Base-by-base conservation (phyloP, 35 echinoderm and acorn worm genomes). In the Ophiothrix spiculata region DNA sequence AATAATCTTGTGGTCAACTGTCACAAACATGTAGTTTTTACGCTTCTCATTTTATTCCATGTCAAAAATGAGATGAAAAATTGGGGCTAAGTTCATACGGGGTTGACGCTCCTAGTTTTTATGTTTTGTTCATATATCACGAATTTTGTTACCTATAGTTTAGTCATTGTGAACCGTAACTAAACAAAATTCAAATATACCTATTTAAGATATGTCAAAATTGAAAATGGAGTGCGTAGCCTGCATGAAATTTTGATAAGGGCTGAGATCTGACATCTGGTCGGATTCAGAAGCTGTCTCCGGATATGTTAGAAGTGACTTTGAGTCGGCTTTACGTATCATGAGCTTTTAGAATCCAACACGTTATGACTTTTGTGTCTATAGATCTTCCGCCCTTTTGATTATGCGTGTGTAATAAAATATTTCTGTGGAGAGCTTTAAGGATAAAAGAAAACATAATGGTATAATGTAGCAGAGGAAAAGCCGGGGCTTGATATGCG, bases 1-100 rank as follows among this genome's bases (percentile, higher is more conserved):
- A 69, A 69, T 69, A 69, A 69, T 69, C 60, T 69, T 69, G 60
- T 28, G 60, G 60, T 69, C 60, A 69, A 69, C 60, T 69, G 60
- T 69, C 60, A 69, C 60, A 69, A 69, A 28, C 60, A 69, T 15
- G 60, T 69, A 15, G 2, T 69, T 69, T 69, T 69, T 69, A 25
- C 60, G 8, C 60, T 69, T 69, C 60, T 69, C 60, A 69, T 69
- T 69, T 69, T n/a, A 69, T 69, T 15, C 23, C 60, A 28, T 69
- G 60, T 69, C 60, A 69, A 69, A 69, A 69, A 25, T 25, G 23
- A 69, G 42, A 49, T 10, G 42, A 19, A 69, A 69, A 69, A 69
- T 69, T 69, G 25, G 60, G 60, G 29, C 60, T 69, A 69, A 69
- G 60, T 69, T 69, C 60, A 69, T 4, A 10, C 23, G 6, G 29